Evolutionary conservation across 1,140 invertebrate genomes (phyloP), one percentile per base, ranked within the genome.

Genomic region (Drosophila simulans): DNA sequence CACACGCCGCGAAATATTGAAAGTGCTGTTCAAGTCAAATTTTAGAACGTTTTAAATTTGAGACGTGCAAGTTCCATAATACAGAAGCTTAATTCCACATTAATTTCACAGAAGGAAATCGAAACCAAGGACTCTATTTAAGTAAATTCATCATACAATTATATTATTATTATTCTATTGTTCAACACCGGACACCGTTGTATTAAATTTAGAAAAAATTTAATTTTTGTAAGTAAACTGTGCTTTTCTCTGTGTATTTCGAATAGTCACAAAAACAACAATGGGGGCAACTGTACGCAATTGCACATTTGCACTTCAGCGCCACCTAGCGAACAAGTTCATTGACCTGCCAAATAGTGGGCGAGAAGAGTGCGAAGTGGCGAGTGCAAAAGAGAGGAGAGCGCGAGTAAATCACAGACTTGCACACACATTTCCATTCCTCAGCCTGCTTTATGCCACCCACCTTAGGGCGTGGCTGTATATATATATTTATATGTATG

Each of bases 281-380:
- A 65, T 70, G 57, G 53, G 74, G 53, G 63, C 55, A 86, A 85
- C 82, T 88, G 82, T 88, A 85, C 82, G 56, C 60, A 81, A 82
- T 82, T 85, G 82, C 78, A 85, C 74, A 74, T 76, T 82, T 85
- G 75, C 82, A 82, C 83, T 88, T 82, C 76, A 80, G 79, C 82
- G 83, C 84, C 84, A 88, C 71, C 83, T 82, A 88, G 75, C 66
- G 65, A 37, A 59, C 79, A 83, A 89, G 83, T 88, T 88, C 83
- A 88, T 83, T 89, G 83, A 88, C 83, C 83, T 63, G 79, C 84
- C 64, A 65, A 68, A 68, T 45, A 25, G 59, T 49, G 45, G 64
- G 37, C 39, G 31, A 27, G 35, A 66, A 71, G 57, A 42, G 57
- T 34, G 63, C n/a, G 40, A 45, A 35, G 17, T 42, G 15, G 27